phyloP scores from a whole-genome alignment of 2,797 vertebrate species.

The Gadopsis marmoratus region DNA sequence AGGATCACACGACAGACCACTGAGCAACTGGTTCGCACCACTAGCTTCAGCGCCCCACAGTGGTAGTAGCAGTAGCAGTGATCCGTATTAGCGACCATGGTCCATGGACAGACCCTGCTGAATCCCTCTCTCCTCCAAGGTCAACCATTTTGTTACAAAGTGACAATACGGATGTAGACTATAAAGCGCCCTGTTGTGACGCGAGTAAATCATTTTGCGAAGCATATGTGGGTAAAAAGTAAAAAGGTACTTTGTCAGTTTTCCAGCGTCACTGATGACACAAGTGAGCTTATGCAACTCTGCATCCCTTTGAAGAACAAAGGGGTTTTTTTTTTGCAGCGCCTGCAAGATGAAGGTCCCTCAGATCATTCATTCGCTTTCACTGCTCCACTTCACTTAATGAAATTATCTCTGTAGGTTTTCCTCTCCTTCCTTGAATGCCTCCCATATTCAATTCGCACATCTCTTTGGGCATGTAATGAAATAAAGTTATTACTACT shows the following conservation, averaged over 20 bases:
- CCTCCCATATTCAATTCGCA: slow-evolving; percentile 41
- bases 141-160: slow-evolving; percentile 48
- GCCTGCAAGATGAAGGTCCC: slow-evolving; percentile 33
- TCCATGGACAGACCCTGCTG: too few species aligned
- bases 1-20: too few species aligned
- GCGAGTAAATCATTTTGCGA: background rate
- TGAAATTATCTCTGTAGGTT: slow-evolving; percentile 58
- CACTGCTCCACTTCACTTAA: slow-evolving; percentile 59
- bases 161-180: slow-evolving; percentile 8
- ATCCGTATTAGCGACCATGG: too few species aligned
- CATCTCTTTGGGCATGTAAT: slow-evolving; percentile 66
- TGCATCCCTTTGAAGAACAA: slow-evolving; percentile 40
- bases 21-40: too few species aligned
- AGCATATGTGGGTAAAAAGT: background rate
- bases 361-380: slow-evolving; percentile 42
- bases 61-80: too few species aligned
- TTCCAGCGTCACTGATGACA: slow-evolving; percentile 3
- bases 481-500: slow-evolving; percentile 60
- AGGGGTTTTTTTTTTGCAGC: slow-evolving; percentile 31
- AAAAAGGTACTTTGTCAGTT: slow-evolving; percentile 3
- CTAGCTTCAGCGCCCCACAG: too few species aligned
- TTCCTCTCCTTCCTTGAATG: slow-evolving; percentile 35
- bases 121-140: slow-evolving; percentile 49
- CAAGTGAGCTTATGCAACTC: slow-evolving; percentile 25
- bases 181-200: slow-evolving; percentile 9